A percentile compares a stretch with the other conserved stretches of the same genome.
phyloP scores from a whole-genome alignment of 1,140 invertebrate genomes.

The Calephelis virginiensis region DNA sequence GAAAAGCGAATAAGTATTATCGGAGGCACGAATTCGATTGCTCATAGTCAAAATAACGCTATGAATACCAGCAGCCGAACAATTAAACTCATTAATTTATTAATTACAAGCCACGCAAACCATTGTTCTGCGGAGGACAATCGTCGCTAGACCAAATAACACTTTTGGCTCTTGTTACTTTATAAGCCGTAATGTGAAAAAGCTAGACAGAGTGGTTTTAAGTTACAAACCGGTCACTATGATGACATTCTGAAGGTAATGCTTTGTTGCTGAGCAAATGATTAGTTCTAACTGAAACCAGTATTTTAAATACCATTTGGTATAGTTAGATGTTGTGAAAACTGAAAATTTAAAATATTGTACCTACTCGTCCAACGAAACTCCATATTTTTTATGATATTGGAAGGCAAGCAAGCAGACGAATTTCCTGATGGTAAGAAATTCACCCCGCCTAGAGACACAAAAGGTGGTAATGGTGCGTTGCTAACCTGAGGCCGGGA shows the following conservation, averaged over 20 bases:
- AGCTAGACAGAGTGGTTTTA: slow-evolving; percentile 46
- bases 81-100: slow-evolving; percentile 71
- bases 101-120: slow-evolving; percentile 51
- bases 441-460: too few relatives aligned
- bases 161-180: slow-evolving; percentile 15
- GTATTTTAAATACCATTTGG: too few relatives aligned
- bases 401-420: too few relatives aligned
- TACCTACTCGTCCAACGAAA: too few relatives aligned
- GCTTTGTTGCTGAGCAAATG: neutral
- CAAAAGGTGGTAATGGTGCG: too few relatives aligned
- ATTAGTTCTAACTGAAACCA: too few relatives aligned
- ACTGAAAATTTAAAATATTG: too few relatives aligned
- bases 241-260: slow-evolving; percentile 42
- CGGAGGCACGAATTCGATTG: slow-evolving; percentile 59
- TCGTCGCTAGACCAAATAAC: slow-evolving; percentile 73
- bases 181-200: slow-evolving; percentile 32
- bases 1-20: slow-evolving; percentile 56
- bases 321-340: too few relatives aligned
- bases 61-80: slow-evolving; percentile 34
- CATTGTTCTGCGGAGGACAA: slow-evolving; percentile 69
- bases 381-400: too few relatives aligned
- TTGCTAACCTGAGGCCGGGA: too few relatives aligned
- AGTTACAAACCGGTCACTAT: slow-evolving; percentile 42
- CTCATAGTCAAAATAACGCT: slow-evolving; percentile 70
- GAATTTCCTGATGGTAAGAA: too few relatives aligned